Percentiles rank a stretch among this genome's conserved stretches.
phyloP scores from a whole-genome alignment of 2,888 invertebrate species.

The Syrista parreyssii region DNA sequence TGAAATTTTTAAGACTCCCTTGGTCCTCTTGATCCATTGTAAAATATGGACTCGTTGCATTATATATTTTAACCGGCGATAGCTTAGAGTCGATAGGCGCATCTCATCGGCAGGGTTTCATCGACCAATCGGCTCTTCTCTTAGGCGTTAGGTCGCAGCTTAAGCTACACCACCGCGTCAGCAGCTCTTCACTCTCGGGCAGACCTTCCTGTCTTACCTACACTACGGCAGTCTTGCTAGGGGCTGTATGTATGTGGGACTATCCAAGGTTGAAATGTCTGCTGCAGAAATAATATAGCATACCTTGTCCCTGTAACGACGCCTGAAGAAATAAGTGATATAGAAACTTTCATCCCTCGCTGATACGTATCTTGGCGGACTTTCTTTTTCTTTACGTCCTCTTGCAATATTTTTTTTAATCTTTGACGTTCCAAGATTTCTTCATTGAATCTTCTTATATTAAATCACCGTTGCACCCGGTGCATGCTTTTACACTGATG shows the following conservation, averaged over 20 bases:
- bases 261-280: conserved; percentile 1
- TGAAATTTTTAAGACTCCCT: no score
- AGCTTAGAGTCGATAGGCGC: conserved; percentile 47
- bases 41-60: conserved; percentile 30
- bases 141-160: conserved; percentile 51
- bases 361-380: no score
- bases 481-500: no score
- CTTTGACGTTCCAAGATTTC: no score
- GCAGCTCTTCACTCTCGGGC: conserved; percentile 54
- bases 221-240: conserved; percentile 32
- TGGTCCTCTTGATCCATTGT: no score
- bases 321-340: no score
- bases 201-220: conserved; percentile 53
- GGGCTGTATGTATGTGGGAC: not conserved
- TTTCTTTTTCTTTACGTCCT: no score
- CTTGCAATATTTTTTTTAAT: no score
- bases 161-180: conserved; percentile 58
- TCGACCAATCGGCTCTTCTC: conserved; percentile 51
- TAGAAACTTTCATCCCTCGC: no score
- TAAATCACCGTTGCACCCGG: no score
- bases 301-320: no score
- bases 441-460: no score
- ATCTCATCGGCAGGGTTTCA: conserved; percentile 58
- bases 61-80: conserved; percentile 33
- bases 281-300: not conserved